These are phyloP conservation scores for Timema cristinae DNA, from an alignment of 2,888 invertebrate species.

Conservation along the genomic window DNA sequence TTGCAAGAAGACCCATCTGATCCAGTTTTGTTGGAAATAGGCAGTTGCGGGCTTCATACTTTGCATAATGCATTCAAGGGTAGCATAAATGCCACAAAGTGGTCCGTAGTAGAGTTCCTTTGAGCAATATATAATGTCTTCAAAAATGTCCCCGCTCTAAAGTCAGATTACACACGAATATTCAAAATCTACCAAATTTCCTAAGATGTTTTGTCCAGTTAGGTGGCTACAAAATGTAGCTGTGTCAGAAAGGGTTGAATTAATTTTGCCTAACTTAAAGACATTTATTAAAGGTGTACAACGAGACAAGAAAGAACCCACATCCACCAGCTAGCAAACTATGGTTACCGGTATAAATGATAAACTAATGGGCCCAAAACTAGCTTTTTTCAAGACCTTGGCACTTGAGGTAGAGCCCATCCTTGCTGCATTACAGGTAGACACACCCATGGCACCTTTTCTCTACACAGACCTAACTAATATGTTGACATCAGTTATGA, in stretches of 20 bases:
- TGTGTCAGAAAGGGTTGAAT: constrained; percentile 28
- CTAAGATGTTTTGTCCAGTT: constrained; percentile 26
- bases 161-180: constrained; percentile 21
- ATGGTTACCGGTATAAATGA: constrained; percentile 22
- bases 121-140: constrained; percentile 26
- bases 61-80: constrained; percentile 6
- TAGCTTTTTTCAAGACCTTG: constrained; percentile 25
- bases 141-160: constrained; percentile 26
- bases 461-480: neutral
- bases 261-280: constrained; percentile 24
- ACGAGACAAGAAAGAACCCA: constrained; percentile 14
- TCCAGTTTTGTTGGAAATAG: constrained; percentile 3
- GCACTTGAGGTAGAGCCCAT: constrained; percentile 27
- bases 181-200: constrained; percentile 20
- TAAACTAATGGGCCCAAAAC: constrained; percentile 22
- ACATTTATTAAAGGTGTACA: constrained; percentile 21
- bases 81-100: too few species aligned
- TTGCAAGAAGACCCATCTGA: constrained; percentile 11
- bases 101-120: constrained; percentile 10
- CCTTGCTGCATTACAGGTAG: constrained; percentile 23
- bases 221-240: constrained; percentile 26
- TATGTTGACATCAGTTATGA: neutral
- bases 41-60: neutral
- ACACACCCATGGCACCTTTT: constrained; percentile 28
- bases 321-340: constrained; percentile 9